Evolutionary conservation across 2,113 vertebrate species (phyloP).

Genomic region (Himantopus leucocephalus): DNA sequence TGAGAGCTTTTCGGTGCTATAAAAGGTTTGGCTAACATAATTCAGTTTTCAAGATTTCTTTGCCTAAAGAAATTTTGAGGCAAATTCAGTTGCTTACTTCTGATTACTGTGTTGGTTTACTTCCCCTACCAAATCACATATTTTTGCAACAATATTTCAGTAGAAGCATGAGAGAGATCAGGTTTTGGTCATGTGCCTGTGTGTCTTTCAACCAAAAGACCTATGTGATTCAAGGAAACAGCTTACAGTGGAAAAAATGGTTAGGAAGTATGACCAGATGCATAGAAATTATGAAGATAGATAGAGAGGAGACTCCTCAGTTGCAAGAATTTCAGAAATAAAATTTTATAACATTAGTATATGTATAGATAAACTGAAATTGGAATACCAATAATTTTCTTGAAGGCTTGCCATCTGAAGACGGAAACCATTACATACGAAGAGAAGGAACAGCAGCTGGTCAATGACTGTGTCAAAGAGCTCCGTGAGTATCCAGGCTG

Average conservation of each 20-base stretch:
- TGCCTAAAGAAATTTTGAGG: not conserved
- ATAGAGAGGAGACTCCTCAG: not conserved
- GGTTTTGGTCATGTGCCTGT: not conserved
- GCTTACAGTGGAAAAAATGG: not conserved
- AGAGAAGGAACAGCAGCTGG: constrained; percentile 94
- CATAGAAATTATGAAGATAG: not conserved
- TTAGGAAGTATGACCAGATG: not conserved
- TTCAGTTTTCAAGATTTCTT: not conserved
- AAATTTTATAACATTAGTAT: not conserved
- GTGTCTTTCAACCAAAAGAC: not conserved
- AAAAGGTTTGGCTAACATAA: not conserved
- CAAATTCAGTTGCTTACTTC: not conserved
- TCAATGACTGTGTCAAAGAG: constrained; percentile 95
- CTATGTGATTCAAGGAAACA: not conserved
- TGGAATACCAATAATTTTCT: not conserved
- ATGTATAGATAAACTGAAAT: not conserved
- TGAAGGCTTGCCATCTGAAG: constrained; percentile 91
- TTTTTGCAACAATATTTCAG: not conserved
- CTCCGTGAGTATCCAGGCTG: constrained; percentile 84
- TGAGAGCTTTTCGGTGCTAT: not conserved
- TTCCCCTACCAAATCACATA: not conserved
- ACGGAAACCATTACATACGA: constrained; percentile 93
- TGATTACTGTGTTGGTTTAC: not conserved
- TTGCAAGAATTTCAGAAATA: not conserved
- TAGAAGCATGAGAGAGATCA: not conserved